Percentiles rank a stretch among this genome's conserved stretches.
Evolutionary conservation across 2,113 vertebrate genomes (phyloP).

Genomic region (Thamnaconus septentrionalis): DNA sequence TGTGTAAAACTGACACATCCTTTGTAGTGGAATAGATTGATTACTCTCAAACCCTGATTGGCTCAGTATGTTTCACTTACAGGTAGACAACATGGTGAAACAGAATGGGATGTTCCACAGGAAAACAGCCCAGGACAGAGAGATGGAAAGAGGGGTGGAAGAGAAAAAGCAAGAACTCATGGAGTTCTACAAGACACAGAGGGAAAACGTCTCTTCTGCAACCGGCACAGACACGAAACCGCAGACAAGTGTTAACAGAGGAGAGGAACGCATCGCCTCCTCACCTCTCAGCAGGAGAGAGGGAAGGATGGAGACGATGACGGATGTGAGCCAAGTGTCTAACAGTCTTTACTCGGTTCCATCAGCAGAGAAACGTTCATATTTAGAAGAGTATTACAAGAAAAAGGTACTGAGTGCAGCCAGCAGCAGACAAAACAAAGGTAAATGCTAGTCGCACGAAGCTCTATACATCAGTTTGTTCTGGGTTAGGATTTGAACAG

Average conservation of each 20-base stretch:
- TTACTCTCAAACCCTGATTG: neutral
- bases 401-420: too few relatives aligned
- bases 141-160: slow-evolving; percentile 31
- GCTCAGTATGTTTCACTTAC: slow-evolving; percentile 3
- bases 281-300: slow-evolving; percentile 3
- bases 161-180: slow-evolving; percentile 33
- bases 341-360: slow-evolving; percentile 52
- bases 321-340: slow-evolving; percentile 8
- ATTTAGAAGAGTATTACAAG: too few relatives aligned
- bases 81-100: slow-evolving; percentile 69
- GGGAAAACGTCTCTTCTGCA: neutral
- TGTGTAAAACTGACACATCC: too few relatives aligned
- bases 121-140: slow-evolving; percentile 40
- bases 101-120: slow-evolving; percentile 45
- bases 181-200: slow-evolving; percentile 43
- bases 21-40: neutral
- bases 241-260: neutral
- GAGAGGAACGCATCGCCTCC: slow-evolving; percentile 6
- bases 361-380: neutral
- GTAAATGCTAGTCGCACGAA: too few relatives aligned
- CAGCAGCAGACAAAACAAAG: too few relatives aligned
- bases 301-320: slow-evolving; percentile 13
- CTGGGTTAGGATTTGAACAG: neutral
- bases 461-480: neutral
- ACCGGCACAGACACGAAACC: slow-evolving; percentile 2